Evolutionary conservation across 2,113 vertebrate genomes (phyloP), one percentile per base, ranked within the genome.

Genomic region (Morone saxatilis): DNA sequence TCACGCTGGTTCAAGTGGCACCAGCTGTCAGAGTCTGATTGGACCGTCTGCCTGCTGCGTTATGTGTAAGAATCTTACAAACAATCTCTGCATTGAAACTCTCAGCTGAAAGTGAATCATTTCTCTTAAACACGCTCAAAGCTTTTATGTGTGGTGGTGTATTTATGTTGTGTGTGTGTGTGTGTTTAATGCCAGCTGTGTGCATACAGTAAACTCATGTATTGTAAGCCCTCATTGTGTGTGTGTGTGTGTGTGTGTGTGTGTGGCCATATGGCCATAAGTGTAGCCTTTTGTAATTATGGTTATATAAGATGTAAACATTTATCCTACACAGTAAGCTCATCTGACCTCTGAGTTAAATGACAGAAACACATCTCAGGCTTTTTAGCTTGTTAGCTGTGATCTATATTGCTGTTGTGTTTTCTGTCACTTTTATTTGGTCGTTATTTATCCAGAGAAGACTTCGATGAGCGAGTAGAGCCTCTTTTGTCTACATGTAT

Each of bases 231-330:
- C 69, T 9, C 6, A 7, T 31, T 57, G 45, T 72, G 59, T 43
- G 13, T 51, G 45, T n/a, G 13, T 41, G 45, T 65, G 59, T 41
- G 25, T 54, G 56, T 36, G 47, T n/a, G 31, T 48, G 68, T 68
- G 48, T 62, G 56, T 43, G 12, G 20, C 25, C 80, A 69, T 84
- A 69, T 84, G 80, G 38, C 6, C 25, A 0, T 74, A 45, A 57
- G 25, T 45, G 68, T 41, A 22, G 9, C 19, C 2, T n/a, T 85
- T 72, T 88, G 72, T 86, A 54, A 76, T 78, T 54, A 71, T 1
- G 14, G 45, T 85, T 83, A 70, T 38, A 48, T 83, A 85, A 84
- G 70, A 71, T 9, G 61, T 22, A 51, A 80, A 73, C 48, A 67
- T 54, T 50, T 53, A 20, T 78, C 56, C 47, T 20, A 31, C 45